Base-by-base conservation (phyloP, 2,797 vertebrate genomes). In the Parauchenoglanis punctatus region DNA sequence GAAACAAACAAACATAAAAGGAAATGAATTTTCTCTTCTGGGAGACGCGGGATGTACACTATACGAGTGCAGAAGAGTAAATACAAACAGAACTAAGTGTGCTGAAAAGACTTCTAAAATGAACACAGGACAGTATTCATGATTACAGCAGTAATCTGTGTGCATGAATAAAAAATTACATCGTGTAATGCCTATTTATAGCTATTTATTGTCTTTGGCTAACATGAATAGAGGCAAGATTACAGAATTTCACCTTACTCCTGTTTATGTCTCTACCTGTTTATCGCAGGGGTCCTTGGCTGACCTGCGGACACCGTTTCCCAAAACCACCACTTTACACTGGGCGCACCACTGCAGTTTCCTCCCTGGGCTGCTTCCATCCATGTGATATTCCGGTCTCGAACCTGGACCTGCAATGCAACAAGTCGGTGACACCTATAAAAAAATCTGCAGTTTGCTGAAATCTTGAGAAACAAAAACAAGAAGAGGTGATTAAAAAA, bases 251-350 rank as follows among this genome's bases (percentile, higher is more conserved):
- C 18, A 40, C 4, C 4, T 40, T 58, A 35, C 28, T 58, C 17
- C 54, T 40, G 15, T 56, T 35, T 31, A 54, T 52, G 28, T 12
- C 31, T 59, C 81, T 93, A 98, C 98, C 98, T 97, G 96, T 92
- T 94, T 96, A 63, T 90, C 92, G 58, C 93, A 94, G 83, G 93
- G 92, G 83, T 97, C 96, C 91, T 94, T 96, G 93, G 94, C 88
- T 4, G 97, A 92, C 86, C 96, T 96, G 49, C 96, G 93, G 80
- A 99, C 97, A 7, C 96, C 97, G 1, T 96, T 97, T 85, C 98
- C 98, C 88, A 99, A 96, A 84, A 97, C 94, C 49, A 98, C 96
- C 54, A 96, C 97, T 89, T 97, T 98, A 94, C 98, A 99, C 88
- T 97, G 94, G 88, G 95, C 96, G 87, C 98, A 99, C 94, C 97